Percentiles rank a stretch among this genome's conserved stretches.
Conservation (phyloP, 1,140 invertebrate species). For the Zaprionus ornatus region DNA sequence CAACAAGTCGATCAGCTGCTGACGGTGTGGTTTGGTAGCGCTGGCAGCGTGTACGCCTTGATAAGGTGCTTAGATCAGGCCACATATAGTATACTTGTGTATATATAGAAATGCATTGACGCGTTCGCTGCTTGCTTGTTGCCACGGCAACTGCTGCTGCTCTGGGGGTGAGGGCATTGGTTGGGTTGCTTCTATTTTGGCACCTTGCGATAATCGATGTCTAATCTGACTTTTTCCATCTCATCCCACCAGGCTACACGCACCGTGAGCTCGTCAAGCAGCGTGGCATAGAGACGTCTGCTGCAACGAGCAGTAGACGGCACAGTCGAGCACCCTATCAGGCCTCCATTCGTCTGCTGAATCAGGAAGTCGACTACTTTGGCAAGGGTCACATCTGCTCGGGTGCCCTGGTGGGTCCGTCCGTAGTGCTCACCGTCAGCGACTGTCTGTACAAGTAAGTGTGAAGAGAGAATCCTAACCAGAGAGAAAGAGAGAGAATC, state of each 20-base stretch:
- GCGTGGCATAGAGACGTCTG: constrained; percentile 34
- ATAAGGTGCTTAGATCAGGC: constrained; percentile 33
- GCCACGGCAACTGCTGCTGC: constrained; percentile 9
- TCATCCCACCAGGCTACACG: constrained; percentile 35
- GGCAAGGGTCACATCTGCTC: constrained; percentile 82
- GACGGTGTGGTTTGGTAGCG: background rate
- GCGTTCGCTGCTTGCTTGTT: constrained; percentile 9
- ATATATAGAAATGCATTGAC: constrained; percentile 19
- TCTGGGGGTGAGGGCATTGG: background rate
- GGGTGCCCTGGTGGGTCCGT: constrained; percentile 81
- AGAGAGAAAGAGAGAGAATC: background rate
- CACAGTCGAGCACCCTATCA: constrained; percentile 46
- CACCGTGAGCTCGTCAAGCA: constrained; percentile 47
- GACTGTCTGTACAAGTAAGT: constrained; percentile 83
- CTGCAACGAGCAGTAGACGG: background rate
- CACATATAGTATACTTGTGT: constrained; percentile 17
- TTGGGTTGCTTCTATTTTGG: background rate
- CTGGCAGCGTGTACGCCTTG: constrained; percentile 10
- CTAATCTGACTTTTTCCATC: background rate
- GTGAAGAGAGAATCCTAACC: background rate
- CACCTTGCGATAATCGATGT: constrained; percentile 16
- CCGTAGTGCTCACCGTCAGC: constrained; percentile 84
- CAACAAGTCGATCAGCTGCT: constrained; percentile 26
- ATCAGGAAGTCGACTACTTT: constrained; percentile 60
- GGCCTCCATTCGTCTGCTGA: constrained; percentile 75